These are phyloP conservation scores for Oscheius sp. DNA, from an alignment of 1,140 invertebrate species.

Conservation along the genomic window DNA sequence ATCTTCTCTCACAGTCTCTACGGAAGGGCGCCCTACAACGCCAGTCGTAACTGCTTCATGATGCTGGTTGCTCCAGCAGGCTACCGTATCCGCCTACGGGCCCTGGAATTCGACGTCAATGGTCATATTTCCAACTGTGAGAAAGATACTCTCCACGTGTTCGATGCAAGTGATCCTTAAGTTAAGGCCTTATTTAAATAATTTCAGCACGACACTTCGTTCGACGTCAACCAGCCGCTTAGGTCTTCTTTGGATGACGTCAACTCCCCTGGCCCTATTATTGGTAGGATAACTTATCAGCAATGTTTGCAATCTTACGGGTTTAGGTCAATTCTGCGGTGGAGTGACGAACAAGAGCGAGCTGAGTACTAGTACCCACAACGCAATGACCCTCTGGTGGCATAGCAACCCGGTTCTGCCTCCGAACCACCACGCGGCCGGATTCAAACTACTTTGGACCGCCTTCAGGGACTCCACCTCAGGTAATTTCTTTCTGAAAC, in stretches of 20 bases:
- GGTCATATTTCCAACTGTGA: constrained; percentile 27
- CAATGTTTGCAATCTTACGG: background rate
- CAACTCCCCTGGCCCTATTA: constrained; percentile 38
- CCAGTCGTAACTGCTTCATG: constrained; percentile 38
- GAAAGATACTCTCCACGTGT: constrained; percentile 41
- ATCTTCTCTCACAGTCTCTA: constrained; percentile 34
- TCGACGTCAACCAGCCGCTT: constrained; percentile 12
- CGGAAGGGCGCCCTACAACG: constrained; percentile 36
- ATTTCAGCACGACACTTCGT: constrained; percentile 30
- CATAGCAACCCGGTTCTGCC: constrained; percentile 35
- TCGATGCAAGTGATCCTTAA: constrained; percentile 41
- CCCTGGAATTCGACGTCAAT: constrained; percentile 39
- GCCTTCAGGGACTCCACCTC: constrained; percentile 24
- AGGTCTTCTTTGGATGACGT: constrained; percentile 20
- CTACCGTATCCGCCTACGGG: constrained; percentile 37
- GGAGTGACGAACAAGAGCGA: constrained; percentile 15
- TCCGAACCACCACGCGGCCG: constrained; percentile 11
- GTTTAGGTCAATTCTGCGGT: constrained; percentile 40
- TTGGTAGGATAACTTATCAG: constrained; percentile 9
- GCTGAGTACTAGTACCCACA: constrained; percentile 34
- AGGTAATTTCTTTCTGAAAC: background rate
- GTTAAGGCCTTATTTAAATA: background rate
- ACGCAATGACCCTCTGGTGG: constrained; percentile 44
- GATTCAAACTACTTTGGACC: constrained; percentile 36
- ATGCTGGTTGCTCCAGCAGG: constrained; percentile 38